Conservation (phyloP, 2,113 vertebrate species). For the Platysternon megacephalum region DNA sequence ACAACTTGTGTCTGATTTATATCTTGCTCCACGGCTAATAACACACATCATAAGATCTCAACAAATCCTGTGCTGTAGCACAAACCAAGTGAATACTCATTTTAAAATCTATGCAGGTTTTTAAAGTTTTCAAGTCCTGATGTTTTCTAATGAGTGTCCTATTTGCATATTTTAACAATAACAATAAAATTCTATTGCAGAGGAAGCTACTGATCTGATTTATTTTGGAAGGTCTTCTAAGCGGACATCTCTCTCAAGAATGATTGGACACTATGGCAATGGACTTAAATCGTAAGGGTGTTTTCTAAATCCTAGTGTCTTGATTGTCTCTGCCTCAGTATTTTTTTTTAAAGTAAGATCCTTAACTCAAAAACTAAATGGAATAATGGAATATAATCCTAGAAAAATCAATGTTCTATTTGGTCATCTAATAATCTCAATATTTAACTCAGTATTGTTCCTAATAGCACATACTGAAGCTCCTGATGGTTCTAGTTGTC, state of each 20-base stretch:
- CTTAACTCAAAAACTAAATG: neutral
- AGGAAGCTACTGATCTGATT: slow-evolving; percentile 86
- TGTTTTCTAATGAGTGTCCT: neutral
- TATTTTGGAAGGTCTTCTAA: slow-evolving; percentile 90
- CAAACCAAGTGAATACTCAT: fast-evolving
- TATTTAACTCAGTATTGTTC: neutral
- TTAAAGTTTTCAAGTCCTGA: neutral
- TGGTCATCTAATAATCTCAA: neutral
- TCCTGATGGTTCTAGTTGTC: neutral
- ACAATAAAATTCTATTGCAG: slow-evolving; percentile 60
- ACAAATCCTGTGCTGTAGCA: neutral
- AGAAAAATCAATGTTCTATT: neutral
- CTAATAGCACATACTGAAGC: neutral
- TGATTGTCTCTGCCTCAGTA: neutral
- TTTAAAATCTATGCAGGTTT: neutral
- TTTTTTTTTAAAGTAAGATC: neutral
- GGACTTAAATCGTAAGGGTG: slow-evolving; percentile 88
- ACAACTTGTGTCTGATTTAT: neutral
- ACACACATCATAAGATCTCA: neutral
- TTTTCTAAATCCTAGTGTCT: neutral
- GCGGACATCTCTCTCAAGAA: slow-evolving; percentile 76
- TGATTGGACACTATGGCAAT: slow-evolving; percentile 89
- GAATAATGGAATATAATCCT: neutral
- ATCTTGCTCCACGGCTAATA: neutral
- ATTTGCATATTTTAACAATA: neutral